Conservation (phyloP, 2,888 invertebrate species). For the Drosophila anomalata region DNA sequence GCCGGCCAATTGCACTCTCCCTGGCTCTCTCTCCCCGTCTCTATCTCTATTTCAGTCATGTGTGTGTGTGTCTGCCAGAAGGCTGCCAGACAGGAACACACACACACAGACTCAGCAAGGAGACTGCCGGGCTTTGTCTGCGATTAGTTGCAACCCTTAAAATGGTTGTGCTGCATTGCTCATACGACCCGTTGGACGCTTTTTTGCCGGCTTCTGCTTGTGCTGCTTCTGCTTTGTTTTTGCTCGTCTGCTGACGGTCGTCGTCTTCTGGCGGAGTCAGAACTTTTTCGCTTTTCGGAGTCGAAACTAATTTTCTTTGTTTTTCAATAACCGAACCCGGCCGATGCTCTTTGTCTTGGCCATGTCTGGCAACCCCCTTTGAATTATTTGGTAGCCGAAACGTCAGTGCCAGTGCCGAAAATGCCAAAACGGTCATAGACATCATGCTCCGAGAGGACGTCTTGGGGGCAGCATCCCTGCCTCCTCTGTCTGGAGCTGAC, state of each 20-base stretch:
- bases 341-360: constrained; percentile 16
- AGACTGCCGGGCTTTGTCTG: constrained; percentile 53
- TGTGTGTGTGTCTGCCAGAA: constrained; percentile 17
- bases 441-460: constrained; percentile 44
- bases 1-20: constrained; percentile 17
- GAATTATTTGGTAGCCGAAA: constrained; percentile 7
- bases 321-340: constrained; percentile 72
- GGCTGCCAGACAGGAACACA: constrained; percentile 27
- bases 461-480: constrained; percentile 6
- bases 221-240: constrained; percentile 32
- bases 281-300: constrained; percentile 42
- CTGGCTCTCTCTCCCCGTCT: constrained; percentile 35
- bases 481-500: constrained; percentile 11
- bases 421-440: constrained; percentile 68
- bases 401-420: constrained; percentile 29
- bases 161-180: constrained; percentile 70
- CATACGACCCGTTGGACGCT: constrained; percentile 68
- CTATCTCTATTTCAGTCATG: constrained; percentile 28
- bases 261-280: constrained; percentile 62
- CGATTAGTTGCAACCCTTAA: constrained; percentile 78
- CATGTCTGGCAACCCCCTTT: constrained; percentile 10
- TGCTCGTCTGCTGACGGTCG: constrained; percentile 19
- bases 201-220: constrained; percentile 30
- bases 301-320: constrained; percentile 75
- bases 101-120: constrained; percentile 2